phyloP scores from a whole-genome alignment of 2,888 invertebrate species.

The Lordiphosa andalusiaca region DNA sequence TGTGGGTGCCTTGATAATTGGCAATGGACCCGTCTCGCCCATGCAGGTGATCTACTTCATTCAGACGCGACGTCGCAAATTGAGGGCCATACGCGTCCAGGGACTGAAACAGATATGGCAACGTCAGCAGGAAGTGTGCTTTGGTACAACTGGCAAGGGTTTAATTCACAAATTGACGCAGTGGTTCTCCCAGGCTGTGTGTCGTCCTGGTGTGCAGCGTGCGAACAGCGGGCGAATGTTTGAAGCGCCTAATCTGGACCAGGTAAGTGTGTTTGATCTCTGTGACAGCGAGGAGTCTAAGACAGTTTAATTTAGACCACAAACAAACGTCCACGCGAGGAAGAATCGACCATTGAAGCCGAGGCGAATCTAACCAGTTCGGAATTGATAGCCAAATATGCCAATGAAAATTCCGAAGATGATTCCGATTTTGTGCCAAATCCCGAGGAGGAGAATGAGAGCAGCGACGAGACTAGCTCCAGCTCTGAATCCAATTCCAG shows the following conservation, averaged over 20 bases:
- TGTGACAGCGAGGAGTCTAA: not conserved
- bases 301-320: not conserved
- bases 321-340: constrained; percentile 54
- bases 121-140: constrained; percentile 45
- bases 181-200: constrained; percentile 67
- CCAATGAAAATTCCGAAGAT: constrained; percentile 66
- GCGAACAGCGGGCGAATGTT: constrained; percentile 30
- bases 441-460: constrained; percentile 41
- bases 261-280: constrained; percentile 26
- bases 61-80: constrained; percentile 74
- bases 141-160: constrained; percentile 19
- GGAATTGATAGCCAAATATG: constrained; percentile 74
- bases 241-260: constrained; percentile 12
- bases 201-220: constrained; percentile 64
- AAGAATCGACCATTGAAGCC: constrained; percentile 28
- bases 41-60: constrained; percentile 73
- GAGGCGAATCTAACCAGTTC: constrained; percentile 62
- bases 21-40: constrained; percentile 70
- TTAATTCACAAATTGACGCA: constrained; percentile 50
- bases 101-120: constrained; percentile 64
- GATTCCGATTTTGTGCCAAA: constrained; percentile 76
- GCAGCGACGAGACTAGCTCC: constrained; percentile 19
- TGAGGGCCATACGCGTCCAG: constrained; percentile 72
- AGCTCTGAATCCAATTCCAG: constrained; percentile 35
- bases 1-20: constrained; percentile 68